A percentile compares a stretch with the other conserved stretches of the same genome.
Conservation (phyloP, 2,888 invertebrate species). For the Lepidochrysops patricia region DNA sequence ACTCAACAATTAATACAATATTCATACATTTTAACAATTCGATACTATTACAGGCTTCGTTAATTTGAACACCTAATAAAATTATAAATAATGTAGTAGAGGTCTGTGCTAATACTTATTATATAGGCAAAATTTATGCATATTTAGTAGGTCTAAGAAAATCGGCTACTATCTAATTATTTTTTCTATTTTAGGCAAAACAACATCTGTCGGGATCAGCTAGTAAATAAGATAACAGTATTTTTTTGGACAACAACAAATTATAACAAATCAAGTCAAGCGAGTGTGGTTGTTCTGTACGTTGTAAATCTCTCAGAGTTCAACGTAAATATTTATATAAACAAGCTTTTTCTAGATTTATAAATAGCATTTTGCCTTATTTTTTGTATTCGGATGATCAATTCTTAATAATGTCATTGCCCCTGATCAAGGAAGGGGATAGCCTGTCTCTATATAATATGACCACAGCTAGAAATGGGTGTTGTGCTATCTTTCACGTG, state of each 20-base stretch:
- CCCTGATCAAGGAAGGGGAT: not conserved
- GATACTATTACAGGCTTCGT: no score
- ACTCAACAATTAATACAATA: no score
- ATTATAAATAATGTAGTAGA: no score
- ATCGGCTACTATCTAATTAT: no score
- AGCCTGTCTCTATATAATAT: not conserved
- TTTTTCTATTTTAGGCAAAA: not conserved
- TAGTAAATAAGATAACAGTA: not conserved
- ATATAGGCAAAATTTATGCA: no score
- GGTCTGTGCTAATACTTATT: no score
- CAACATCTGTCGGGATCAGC: no score
- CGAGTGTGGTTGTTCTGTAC: not conserved
- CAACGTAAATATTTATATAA: not conserved
- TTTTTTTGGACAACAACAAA: not conserved
- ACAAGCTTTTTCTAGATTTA: not conserved
- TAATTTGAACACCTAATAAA: no score
- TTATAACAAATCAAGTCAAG: not conserved
- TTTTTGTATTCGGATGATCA: not conserved
- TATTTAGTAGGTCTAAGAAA: no score
- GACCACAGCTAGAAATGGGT: not conserved
- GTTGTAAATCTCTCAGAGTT: not conserved
- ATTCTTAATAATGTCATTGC: not conserved
- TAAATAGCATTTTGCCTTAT: not conserved
- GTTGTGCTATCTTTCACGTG: not conserved
- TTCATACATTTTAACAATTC: no score